Evolutionary conservation across 1,140 invertebrate species (phyloP).

Genomic region (Schlechtendalia chinensis): DNA sequence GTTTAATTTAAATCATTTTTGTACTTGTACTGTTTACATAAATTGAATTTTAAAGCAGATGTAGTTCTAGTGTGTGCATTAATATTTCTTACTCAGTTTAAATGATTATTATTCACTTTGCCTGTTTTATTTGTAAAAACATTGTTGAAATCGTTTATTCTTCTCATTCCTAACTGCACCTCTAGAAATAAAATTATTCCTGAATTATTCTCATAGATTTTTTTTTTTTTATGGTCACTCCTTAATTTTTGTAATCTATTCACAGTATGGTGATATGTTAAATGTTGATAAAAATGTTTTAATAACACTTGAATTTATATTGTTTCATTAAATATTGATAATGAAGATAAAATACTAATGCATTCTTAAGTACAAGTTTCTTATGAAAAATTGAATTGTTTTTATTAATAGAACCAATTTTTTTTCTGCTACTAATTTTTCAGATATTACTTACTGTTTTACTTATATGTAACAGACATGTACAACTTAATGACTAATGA

Average conservation of each 20-base stretch:
- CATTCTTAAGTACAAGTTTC: neutral
- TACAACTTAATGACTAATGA: neutral
- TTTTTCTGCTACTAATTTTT: neutral
- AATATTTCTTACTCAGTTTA: slow-evolving; percentile 17
- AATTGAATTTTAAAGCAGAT: neutral
- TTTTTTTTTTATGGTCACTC: slow-evolving; percentile 1
- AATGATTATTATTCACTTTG: slow-evolving; percentile 32
- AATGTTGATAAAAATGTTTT: neutral
- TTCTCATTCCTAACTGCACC: slow-evolving; percentile 40
- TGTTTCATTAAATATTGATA: slow-evolving; percentile 23
- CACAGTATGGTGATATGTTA: neutral
- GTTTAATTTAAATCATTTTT: slow-evolving; percentile 45
- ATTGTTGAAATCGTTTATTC: slow-evolving; percentile 39
- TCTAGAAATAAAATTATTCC: slow-evolving; percentile 9
- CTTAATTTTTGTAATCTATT: neutral
- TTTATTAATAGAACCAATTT: neutral
- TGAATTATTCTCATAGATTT: neutral
- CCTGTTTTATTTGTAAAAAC: slow-evolving; percentile 39
- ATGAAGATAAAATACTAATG: neutral
- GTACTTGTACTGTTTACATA: slow-evolving; percentile 39
- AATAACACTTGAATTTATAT: neutral
- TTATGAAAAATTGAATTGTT: neutral
- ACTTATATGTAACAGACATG: neutral
- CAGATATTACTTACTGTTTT: neutral
- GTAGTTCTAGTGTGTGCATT: slow-evolving; percentile 42